Conservation (phyloP, 37 sponge, comb jelly and placozoan genomes). For the Amphimedon queenslandica region DNA sequence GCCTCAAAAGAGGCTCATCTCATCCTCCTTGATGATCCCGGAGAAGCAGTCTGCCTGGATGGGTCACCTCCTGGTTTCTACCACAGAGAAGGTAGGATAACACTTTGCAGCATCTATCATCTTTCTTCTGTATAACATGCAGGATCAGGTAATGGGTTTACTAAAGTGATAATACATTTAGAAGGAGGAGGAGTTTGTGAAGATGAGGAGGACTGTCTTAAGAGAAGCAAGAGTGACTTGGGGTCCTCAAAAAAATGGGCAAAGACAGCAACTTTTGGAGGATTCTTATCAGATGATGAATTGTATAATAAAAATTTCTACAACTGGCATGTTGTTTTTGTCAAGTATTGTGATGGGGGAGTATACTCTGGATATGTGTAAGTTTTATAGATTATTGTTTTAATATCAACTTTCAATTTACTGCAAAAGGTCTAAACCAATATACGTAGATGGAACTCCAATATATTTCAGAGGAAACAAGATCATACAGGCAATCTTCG, state of each 20-base stretch:
- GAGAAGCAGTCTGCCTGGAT: conserved; percentile 87
- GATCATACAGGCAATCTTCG: background rate
- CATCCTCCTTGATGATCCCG: no score
- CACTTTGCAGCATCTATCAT: no score
- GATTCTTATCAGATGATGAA: conserved; percentile 50
- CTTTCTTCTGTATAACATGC: no score
- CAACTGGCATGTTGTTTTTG: conserved; percentile 69
- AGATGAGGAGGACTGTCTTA: conserved; percentile 29
- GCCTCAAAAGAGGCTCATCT: no score
- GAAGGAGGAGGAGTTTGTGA: conserved; percentile 84
- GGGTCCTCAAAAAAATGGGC: conserved; percentile 71
- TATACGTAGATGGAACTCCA: background rate
- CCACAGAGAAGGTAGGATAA: conserved; percentile 6
- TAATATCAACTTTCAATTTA: no score
- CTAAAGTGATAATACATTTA: conserved; percentile 70
- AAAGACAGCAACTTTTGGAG: background rate
- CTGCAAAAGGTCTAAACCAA: background rate
- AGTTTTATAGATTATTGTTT: no score
- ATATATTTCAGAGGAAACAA: background rate
- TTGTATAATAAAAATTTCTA: conserved; percentile 63
- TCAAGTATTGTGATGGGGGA: conserved; percentile 84
- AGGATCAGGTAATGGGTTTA: conserved; percentile 13
- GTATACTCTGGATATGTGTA: conserved; percentile 71
- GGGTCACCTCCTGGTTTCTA: conserved; percentile 77
- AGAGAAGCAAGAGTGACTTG: conserved; percentile 51